These are phyloP conservation scores for Echiichthys vipera DNA, from an alignment of 2,797 vertebrate species.

Conservation along the genomic window DNA sequence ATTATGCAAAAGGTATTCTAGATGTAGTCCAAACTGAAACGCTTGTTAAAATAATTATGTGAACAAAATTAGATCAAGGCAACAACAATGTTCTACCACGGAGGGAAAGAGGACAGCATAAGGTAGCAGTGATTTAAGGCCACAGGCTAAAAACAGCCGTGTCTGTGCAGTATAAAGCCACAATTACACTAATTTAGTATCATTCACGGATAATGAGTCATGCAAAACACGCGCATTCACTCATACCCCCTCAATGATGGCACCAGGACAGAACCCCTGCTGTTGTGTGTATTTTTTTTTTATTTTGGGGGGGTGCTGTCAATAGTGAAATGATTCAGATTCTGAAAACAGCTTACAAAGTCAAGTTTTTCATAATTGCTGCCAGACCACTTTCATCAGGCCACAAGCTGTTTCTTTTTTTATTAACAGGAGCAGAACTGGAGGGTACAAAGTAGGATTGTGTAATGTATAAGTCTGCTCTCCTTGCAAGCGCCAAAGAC, in stretches of 20 bases:
- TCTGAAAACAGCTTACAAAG: constrained; percentile 31
- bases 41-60: neutral
- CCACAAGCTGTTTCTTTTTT: constrained; percentile 56
- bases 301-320: no score
- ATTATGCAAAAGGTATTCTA: neutral
- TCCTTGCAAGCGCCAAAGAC: constrained; percentile 38
- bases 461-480: constrained; percentile 41
- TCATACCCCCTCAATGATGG: neutral
- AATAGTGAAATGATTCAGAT: constrained; percentile 22
- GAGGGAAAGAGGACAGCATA: neutral
- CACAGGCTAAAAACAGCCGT: neutral
- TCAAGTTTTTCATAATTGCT: constrained; percentile 31
- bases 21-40: neutral
- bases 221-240: constrained; percentile 2
- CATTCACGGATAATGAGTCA: constrained; percentile 14
- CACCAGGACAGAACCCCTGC: neutral
- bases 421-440: constrained; percentile 46
- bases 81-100: neutral
- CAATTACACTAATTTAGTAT: constrained; percentile 3
- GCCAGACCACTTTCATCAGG: constrained; percentile 40
- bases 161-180: neutral
- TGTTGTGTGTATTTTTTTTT: no score
- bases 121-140: neutral
- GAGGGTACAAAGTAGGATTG: constrained; percentile 26
- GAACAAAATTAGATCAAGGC: neutral